A percentile compares a stretch with the other conserved stretches of the same genome.
phyloP scores from a whole-genome alignment of 1,140 invertebrate genomes.

The Drosophila orosa region DNA sequence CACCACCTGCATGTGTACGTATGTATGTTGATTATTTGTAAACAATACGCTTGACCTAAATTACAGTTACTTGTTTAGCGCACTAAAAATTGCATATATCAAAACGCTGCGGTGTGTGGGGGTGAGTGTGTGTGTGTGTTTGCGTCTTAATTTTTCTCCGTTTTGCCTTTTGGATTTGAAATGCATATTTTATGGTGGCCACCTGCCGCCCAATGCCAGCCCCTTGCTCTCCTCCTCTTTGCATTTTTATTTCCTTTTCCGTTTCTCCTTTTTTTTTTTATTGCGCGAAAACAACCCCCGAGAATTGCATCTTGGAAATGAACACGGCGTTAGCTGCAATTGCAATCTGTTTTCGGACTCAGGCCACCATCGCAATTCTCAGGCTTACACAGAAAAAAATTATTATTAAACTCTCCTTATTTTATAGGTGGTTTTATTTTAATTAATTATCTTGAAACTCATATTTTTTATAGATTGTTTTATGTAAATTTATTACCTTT shows the following conservation, averaged over 20 bases:
- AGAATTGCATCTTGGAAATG: slow-evolving; percentile 63
- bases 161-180: slow-evolving; percentile 58
- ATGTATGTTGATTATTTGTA: slow-evolving; percentile 80
- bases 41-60: slow-evolving; percentile 84
- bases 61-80: slow-evolving; percentile 82
- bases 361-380: slow-evolving; percentile 25
- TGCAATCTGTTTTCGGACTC: slow-evolving; percentile 38
- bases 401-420: not conserved
- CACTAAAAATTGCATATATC: slow-evolving; percentile 57
- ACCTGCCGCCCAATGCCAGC: slow-evolving; percentile 44
- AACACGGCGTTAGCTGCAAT: slow-evolving; percentile 38
- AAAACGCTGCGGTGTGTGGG: slow-evolving; percentile 9
- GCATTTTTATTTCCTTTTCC: not conserved
- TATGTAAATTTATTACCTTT: too few species aligned
- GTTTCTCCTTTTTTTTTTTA: slow-evolving; percentile 4
- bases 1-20: slow-evolving; percentile 20
- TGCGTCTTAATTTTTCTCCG: slow-evolving; percentile 31
- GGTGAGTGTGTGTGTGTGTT: not conserved
- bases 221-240: not conserved
- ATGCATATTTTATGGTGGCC: slow-evolving; percentile 68
- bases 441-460: too few species aligned
- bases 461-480: not conserved
- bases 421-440: too few species aligned
- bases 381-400: slow-evolving; percentile 11
- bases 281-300: slow-evolving; percentile 37